Base-by-base conservation (phyloP, 2,888 invertebrate species). In the Caenorhabditis sp. region DNA sequence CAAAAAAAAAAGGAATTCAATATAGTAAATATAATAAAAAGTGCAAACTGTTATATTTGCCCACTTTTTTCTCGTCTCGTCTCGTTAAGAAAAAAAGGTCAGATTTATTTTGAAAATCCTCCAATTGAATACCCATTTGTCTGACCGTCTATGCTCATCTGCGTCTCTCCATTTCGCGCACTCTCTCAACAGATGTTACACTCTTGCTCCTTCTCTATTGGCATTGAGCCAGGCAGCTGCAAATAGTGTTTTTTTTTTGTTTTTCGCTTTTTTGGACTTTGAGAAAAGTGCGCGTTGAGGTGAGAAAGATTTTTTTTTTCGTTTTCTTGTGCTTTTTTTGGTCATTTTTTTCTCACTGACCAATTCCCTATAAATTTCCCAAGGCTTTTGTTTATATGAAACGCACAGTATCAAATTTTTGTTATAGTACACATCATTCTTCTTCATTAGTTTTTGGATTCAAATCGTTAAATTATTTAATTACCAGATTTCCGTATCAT, bases 161-260 rank as follows among this genome's bases (percentile, higher is more conserved):
- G 43, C 43, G 43, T 43, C 43, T 43, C 43, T 52, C n/a, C 4
- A 21, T 23, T n/a, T 23, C 21, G 1, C 12, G 8, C 52, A 20
- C 20, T 52, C 20, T 49, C 43, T 50, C 50, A n/a, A 43, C 68
- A 50, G 21, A 56, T 57, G 20, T 50, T 52, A 31, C 59, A 52
- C 63, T 36, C 62, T 50, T 21, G 14, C 57, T 58, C 14, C 53
- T 59, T 60, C 26, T 59, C 43, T 21, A 1, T n/a, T 27, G 23
- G 43, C 26, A 52, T 64, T 43, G 17, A 43, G 43, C 43, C 43
- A 43, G 43, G 43, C 43, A 43, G 43, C 43, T 43, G 64, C 70
- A 62, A 27, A 70, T 70, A 65, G 52, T 64, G 64, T 70, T 64
- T 65, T 63, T 64, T 69, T 64, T 7, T 7, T 43, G n/a, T 43